Percentiles rank a stretch among this genome's conserved stretches.
Conservation (phyloP, 1,140 invertebrate genomes). For the Coelopa frigida region DNA sequence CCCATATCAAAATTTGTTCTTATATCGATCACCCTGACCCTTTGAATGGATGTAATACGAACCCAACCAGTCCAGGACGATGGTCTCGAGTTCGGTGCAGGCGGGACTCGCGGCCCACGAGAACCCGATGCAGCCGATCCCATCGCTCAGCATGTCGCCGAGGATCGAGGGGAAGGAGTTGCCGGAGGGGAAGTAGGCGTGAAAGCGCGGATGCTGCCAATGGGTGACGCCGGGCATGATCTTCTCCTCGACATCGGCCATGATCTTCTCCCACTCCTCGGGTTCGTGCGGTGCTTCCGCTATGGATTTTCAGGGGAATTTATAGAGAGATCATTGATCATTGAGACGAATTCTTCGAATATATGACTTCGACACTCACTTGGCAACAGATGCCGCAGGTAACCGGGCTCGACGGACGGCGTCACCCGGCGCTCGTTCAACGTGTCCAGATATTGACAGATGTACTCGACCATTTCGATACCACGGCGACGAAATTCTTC, state of each 20-base stretch:
- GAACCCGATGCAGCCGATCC: conserved; percentile 95
- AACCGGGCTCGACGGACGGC: conserved; percentile 86
- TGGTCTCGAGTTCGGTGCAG: conserved; percentile 94
- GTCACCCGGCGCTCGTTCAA: conserved; percentile 76
- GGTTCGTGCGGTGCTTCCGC: conserved; percentile 74
- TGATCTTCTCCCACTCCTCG: conserved; percentile 87
- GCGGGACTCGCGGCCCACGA: conserved; percentile 98
- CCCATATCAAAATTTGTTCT: no score
- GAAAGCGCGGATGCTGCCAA: conserved; percentile 98
- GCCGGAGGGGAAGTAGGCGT: conserved; percentile 97
- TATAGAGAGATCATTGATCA: no score
- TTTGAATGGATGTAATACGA: conserved; percentile 47
- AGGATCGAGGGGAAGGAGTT: conserved; percentile 96
- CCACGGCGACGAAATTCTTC: conserved; percentile 83
- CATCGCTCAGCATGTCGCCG: conserved; percentile 95
- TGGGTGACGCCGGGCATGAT: conserved; percentile 99
- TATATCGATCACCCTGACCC: no score
- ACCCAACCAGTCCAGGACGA: conserved; percentile 96
- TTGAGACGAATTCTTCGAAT: neutral
- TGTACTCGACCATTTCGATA: conserved; percentile 97
- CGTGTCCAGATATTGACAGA: conserved; percentile 89
- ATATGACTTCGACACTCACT: conserved; percentile 22
- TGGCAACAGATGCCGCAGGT: conserved; percentile 77
- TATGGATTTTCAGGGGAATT: conserved; percentile 7
- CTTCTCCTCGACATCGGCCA: conserved; percentile 89